These are phyloP conservation scores for Spialia ferax DNA, from an alignment of 2,888 invertebrate genomes.

Conservation along the genomic window DNA sequence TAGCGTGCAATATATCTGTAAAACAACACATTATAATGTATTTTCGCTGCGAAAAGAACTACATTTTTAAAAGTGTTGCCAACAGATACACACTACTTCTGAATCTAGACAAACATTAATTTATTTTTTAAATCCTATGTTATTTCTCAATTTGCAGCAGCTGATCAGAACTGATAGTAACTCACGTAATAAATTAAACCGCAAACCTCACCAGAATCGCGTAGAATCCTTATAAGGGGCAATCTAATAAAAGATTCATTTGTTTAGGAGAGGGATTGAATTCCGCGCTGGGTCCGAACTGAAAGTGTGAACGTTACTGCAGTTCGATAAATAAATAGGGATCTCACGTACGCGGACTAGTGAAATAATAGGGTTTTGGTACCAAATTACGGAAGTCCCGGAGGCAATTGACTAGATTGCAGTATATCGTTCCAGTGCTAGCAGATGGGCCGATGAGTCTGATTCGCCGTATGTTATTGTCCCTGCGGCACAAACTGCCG, in stretches of 20 bases:
- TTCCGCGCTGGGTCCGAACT: conserved; percentile 53
- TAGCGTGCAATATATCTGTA: neutral
- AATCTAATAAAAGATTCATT: conserved; percentile 52
- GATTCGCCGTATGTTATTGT: conserved; percentile 54
- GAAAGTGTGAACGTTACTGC: conserved; percentile 55
- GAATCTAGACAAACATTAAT: no score
- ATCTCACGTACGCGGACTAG: conserved; percentile 65
- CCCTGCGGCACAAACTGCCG: conserved; percentile 51
- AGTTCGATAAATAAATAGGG: conserved; percentile 61
- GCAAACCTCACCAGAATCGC: conserved; percentile 10
- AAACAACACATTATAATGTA: neutral
- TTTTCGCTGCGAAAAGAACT: no score
- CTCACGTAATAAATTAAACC: conserved; percentile 9
- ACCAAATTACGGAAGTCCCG: conserved; percentile 60
- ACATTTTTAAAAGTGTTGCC: no score
- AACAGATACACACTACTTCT: no score
- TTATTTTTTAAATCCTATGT: neutral
- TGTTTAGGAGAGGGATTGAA: conserved; percentile 52
- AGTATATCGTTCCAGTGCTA: conserved; percentile 61
- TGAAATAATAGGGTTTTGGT: conserved; percentile 65
- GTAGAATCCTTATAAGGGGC: conserved; percentile 8
- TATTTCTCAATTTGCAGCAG: neutral
- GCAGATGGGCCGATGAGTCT: conserved; percentile 59
- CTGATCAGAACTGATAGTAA: conserved; percentile 1
- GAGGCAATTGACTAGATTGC: conserved; percentile 60